Evolutionary conservation across 2,113 vertebrate genomes (phyloP).

Genomic region (Phyllostomus hastatus): DNA sequence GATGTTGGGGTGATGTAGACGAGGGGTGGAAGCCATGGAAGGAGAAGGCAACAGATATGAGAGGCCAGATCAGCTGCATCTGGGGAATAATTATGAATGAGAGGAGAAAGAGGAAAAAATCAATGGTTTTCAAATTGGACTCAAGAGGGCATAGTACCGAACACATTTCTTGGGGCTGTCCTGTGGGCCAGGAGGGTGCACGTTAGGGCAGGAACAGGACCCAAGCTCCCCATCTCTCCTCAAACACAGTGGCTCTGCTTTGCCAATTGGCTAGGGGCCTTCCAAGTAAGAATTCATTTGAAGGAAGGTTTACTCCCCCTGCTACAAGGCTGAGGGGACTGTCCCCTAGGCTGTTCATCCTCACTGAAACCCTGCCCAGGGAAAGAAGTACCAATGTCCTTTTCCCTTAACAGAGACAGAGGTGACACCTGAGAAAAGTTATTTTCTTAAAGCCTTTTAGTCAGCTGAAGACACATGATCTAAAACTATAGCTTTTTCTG

Average conservation of each 20-base stretch:
- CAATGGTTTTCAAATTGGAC: not conserved
- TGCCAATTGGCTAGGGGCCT: not conserved
- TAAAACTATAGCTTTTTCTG: not conserved
- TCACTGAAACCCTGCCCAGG: not conserved
- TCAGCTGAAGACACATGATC: not conserved
- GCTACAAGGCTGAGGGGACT: not conserved
- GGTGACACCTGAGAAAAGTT: not conserved
- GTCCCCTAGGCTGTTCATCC: too few species aligned
- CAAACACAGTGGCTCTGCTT: not conserved
- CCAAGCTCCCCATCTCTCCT: not conserved
- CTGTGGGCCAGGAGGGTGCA: not conserved
- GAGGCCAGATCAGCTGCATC: not conserved
- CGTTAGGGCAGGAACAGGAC: not conserved
- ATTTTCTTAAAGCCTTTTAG: not conserved
- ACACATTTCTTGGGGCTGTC: not conserved
- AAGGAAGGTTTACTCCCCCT: not conserved
- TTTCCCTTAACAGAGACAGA: not conserved
- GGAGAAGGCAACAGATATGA: not conserved
- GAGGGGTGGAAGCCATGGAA: not conserved
- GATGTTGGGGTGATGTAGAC: not conserved
- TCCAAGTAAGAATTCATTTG: not conserved
- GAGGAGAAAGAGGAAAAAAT: not conserved
- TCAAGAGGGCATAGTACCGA: not conserved
- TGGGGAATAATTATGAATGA: not conserved
- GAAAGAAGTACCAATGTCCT: not conserved